These are phyloP conservation scores for Tenualosa ilisha DNA, from an alignment of 2,797 vertebrate species.

Conservation along the genomic window DNA sequence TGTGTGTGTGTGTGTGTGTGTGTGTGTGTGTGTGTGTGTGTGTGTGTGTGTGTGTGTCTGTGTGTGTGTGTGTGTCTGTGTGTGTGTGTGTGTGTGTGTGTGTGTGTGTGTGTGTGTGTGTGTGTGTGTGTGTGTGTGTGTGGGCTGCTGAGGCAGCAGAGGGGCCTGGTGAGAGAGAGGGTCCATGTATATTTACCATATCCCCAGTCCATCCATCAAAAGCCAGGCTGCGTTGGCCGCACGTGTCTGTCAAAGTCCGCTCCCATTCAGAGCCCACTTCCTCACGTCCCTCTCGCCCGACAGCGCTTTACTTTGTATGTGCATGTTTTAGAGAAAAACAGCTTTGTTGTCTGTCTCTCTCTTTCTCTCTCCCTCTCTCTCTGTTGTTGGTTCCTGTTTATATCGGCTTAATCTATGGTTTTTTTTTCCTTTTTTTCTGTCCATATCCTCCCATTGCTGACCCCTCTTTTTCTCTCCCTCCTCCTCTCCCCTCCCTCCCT, in stretches of 20 bases:
- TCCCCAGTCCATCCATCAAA: conserved; percentile 74
- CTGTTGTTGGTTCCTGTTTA: background rate
- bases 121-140: conserved; percentile 1
- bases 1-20: conserved; percentile 31
- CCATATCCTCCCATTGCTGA: conserved; percentile 64
- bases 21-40: conserved; percentile 30
- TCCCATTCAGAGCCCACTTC: conserved; percentile 64
- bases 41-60: conserved; percentile 3
- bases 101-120: conserved; percentile 29
- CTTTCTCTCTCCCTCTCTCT: conserved; percentile 16
- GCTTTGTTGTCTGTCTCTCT: conserved; percentile 21
- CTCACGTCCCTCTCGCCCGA: conserved; percentile 53
- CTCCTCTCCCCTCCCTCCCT: background rate
- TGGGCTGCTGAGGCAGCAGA: conserved; percentile 72
- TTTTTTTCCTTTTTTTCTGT: conserved; percentile 30
- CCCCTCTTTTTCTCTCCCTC: conserved; percentile 37
- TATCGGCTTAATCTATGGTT: background rate
- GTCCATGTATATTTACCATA: conserved; percentile 79
- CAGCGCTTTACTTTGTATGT: conserved; percentile 65
- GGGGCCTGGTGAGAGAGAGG: conserved; percentile 64
- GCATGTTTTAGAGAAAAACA: conserved; percentile 62
- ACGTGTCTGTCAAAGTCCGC: conserved; percentile 71
- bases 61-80: conserved; percentile 29
- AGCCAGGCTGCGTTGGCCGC: conserved; percentile 62
- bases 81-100: conserved; percentile 1